Conservation (phyloP, 92 coral and sea anemone species). For the Parazoanthus darwini region DNA sequence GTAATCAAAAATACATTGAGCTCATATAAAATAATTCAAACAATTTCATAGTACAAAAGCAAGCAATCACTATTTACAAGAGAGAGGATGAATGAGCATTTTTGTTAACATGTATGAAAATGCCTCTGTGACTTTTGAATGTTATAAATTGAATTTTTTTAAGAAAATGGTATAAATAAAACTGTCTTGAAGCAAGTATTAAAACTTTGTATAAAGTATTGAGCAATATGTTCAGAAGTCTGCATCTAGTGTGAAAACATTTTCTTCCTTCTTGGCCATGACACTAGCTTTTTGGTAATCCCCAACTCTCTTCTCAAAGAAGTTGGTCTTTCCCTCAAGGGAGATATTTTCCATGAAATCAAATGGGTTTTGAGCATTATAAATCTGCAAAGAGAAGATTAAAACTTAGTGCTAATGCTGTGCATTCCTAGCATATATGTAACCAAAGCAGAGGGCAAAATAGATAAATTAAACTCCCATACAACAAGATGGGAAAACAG, state of each 20-base stretch:
- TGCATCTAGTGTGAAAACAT: conserved; percentile 57
- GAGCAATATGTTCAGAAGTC: conserved; percentile 49
- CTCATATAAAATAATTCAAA: conserved; percentile 10
- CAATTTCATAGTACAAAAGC: conserved; percentile 3
- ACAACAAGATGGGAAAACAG: not conserved
- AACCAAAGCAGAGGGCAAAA: conserved; percentile 8
- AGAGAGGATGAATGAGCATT: conserved; percentile 4
- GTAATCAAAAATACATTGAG: conserved; percentile 5
- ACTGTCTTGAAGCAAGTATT: conserved; percentile 11
- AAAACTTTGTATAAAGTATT: conserved; percentile 10
- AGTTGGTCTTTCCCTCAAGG: conserved; percentile 95
- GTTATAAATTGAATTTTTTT: conserved; percentile 8
- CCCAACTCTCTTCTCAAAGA: conserved; percentile 92
- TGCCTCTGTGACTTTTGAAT: conserved; percentile 12
- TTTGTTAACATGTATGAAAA: conserved; percentile 11
- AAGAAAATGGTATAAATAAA: not conserved
- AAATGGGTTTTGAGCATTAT: conserved; percentile 86
- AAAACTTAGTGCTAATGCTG: conserved; percentile 3
- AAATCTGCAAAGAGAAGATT: conserved; percentile 64
- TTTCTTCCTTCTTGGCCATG: conserved; percentile 57
- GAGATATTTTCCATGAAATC: conserved; percentile 99
- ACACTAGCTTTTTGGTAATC: conserved; percentile 94
- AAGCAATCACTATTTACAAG: conserved; percentile 9
- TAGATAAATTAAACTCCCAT: not conserved
- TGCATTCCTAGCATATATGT: conserved; percentile 7